These are phyloP conservation scores for Arothron firmamentum DNA, from an alignment of 2,113 vertebrate genomes.

Conservation along the genomic window DNA sequence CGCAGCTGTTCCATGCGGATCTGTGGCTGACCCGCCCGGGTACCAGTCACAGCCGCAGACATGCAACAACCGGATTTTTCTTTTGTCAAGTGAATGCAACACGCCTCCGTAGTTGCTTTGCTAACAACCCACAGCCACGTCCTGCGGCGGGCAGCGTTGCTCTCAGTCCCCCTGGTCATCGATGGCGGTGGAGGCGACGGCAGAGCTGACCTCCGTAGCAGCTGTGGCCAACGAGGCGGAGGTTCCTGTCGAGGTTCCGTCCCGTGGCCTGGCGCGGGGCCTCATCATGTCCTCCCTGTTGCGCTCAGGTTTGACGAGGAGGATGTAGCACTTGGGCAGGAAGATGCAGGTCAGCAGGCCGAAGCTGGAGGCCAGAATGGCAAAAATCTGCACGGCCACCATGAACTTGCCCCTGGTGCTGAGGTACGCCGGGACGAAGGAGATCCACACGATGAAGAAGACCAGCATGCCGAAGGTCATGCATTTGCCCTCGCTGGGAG, in stretches of 20 bases:
- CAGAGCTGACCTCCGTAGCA: conserved; percentile 64
- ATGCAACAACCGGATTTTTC: too few species aligned
- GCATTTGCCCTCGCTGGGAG: conserved; percentile 77
- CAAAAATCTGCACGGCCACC: conserved; percentile 87
- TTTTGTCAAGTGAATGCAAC: too few species aligned
- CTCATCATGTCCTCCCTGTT: conserved; percentile 79
- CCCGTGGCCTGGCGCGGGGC: conserved; percentile 64
- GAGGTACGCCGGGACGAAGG: conserved; percentile 85
- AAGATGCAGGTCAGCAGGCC: conserved; percentile 82
- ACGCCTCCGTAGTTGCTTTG: too few species aligned
- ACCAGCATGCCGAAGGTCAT: conserved; percentile 84
- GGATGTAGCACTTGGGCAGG: conserved; percentile 82
- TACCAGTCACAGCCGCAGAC: too few species aligned
- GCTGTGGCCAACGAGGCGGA: conserved; percentile 72
- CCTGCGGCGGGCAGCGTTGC: background rate
- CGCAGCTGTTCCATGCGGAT: too few species aligned
- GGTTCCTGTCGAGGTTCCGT: conserved; percentile 70
- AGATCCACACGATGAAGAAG: conserved; percentile 87
- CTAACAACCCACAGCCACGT: too few species aligned
- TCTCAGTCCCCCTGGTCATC: conserved; percentile 55
- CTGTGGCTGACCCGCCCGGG: too few species aligned
- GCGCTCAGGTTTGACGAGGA: conserved; percentile 79
- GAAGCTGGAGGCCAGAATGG: conserved; percentile 84
- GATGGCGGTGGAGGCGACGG: conserved; percentile 59
- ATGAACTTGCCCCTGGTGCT: conserved; percentile 87